Evolutionary conservation across 64 coral and sea anemone genomes (phyloP).

Genomic region (Stichodactyla helianthus): DNA sequence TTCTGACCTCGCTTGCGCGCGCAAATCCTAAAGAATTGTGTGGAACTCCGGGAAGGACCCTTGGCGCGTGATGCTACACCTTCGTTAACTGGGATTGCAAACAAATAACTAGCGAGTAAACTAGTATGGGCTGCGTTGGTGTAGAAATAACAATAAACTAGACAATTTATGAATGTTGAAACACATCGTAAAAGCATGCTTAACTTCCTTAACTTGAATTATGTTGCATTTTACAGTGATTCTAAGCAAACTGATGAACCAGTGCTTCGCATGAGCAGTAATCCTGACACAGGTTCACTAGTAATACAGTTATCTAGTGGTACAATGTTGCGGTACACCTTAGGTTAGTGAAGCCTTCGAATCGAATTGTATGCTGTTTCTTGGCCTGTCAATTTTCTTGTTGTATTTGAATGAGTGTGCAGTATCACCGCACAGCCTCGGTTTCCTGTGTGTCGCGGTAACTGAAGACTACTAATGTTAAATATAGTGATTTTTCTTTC

Average conservation of each 20-base stretch:
- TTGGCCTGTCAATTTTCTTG: not conserved
- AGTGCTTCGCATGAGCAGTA: conserved; percentile 57
- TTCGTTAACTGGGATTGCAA: too few relatives aligned
- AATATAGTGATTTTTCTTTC: not conserved
- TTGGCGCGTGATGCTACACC: too few relatives aligned
- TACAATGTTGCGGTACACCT: conserved; percentile 51
- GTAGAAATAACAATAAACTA: too few relatives aligned
- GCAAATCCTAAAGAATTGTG: too few relatives aligned
- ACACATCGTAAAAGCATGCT: too few relatives aligned
- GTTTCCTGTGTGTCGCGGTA: not conserved
- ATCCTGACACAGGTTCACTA: conserved; percentile 56
- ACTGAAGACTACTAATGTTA: not conserved
- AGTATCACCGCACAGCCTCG: too few relatives aligned
- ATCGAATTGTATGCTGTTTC: not conserved
- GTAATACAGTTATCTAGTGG: conserved; percentile 61
- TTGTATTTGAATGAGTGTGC: too few relatives aligned
- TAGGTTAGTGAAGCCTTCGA: conserved; percentile 40
- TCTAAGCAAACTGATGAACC: conserved; percentile 54
- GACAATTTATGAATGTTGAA: too few relatives aligned
- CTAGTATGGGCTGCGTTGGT: too few relatives aligned
- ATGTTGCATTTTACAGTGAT: conserved; percentile 17
- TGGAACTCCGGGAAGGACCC: too few relatives aligned
- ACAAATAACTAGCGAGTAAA: too few relatives aligned
- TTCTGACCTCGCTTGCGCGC: too few relatives aligned
- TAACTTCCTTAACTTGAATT: not conserved